Conservation (phyloP, 2,888 invertebrate species). For the Hydrotaea cyrtoneurina region DNA sequence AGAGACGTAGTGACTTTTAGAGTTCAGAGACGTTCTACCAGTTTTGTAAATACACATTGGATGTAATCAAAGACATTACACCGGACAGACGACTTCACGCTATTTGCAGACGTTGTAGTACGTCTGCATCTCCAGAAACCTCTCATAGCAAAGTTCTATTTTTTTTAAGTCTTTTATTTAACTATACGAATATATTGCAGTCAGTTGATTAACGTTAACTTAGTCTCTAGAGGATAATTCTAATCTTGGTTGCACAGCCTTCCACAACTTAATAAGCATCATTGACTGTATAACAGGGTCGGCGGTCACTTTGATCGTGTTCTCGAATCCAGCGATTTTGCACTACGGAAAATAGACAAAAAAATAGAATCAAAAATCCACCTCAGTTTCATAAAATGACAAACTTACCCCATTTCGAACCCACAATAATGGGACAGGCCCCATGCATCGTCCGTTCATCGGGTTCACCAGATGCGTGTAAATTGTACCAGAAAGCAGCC, state of each 20-base stretch:
- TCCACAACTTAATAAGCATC: conserved; percentile 69
- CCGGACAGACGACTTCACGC: too few species aligned
- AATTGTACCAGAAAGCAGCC: conserved; percentile 97
- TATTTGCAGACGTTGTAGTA: too few species aligned
- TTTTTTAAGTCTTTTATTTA: too few species aligned
- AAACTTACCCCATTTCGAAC: conserved; percentile 95
- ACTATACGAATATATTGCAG: too few species aligned
- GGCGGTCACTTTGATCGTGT: conserved; percentile 88
- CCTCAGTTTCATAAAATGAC: neutral
- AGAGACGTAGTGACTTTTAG: too few species aligned
- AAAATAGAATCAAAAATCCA: neutral
- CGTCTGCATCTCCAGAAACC: too few species aligned
- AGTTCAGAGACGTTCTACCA: too few species aligned
- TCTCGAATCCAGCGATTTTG: conserved; percentile 96
- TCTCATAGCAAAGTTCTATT: too few species aligned
- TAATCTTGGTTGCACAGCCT: neutral
- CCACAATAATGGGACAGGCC: conserved; percentile 96
- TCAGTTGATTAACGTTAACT: too few species aligned
- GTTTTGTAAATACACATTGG: too few species aligned
- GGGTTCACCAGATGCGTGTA: conserved; percentile 93
- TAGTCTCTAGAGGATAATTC: too few species aligned
- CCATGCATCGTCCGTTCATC: conserved; percentile 94
- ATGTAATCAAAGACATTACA: too few species aligned
- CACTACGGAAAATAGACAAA: conserved; percentile 80
- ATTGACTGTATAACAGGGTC: conserved; percentile 83